Conservation (phyloP, 2,113 vertebrate genomes). For the Cebus imitator region DNA sequence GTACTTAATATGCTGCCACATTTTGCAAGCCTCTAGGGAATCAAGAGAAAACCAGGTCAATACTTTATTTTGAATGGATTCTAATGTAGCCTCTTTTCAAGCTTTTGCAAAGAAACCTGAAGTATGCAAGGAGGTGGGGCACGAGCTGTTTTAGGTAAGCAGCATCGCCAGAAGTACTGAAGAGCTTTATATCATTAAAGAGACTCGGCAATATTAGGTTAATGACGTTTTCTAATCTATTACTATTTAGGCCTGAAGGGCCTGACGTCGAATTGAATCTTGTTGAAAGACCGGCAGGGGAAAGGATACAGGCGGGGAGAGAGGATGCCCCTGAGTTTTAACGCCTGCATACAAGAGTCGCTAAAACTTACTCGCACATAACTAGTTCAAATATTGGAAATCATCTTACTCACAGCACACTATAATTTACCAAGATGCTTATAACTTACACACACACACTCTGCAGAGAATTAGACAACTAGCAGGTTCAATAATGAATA, state of each 20-base stretch:
- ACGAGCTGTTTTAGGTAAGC: neutral
- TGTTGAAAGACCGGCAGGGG: neutral
- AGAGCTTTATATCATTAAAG: neutral
- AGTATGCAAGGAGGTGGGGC: accelerated
- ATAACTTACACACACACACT: neutral
- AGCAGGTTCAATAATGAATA: neutral
- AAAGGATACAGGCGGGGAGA: neutral
- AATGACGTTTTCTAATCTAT: neutral
- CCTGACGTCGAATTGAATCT: neutral
- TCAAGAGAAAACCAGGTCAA: neutral
- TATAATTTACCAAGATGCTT: neutral
- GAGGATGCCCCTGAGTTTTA: neutral
- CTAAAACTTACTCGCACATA: neutral
- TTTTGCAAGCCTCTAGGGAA: neutral
- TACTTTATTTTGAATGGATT: neutral
- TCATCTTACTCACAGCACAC: neutral
- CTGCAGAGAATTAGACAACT: neutral
- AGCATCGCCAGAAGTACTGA: neutral
- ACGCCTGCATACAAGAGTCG: neutral
- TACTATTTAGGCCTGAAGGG: neutral
- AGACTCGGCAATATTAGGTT: neutral
- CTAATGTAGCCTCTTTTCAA: neutral
- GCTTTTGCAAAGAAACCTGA: neutral
- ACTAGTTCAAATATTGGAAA: neutral
- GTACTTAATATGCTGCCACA: neutral